Evolutionary conservation across 2,113 vertebrate species (phyloP).

Genomic region (Jaculus jaculus): DNA sequence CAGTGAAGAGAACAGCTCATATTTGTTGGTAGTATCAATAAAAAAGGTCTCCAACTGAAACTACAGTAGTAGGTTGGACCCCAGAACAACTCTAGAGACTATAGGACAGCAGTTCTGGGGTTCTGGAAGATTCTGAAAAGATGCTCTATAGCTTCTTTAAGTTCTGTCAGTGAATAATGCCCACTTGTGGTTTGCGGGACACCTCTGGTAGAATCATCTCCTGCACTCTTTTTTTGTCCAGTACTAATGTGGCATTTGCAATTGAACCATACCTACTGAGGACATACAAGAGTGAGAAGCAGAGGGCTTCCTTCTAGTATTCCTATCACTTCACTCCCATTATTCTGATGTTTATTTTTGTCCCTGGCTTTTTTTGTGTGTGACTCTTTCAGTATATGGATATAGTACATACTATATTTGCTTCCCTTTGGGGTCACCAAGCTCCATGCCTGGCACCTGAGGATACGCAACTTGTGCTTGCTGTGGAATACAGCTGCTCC

Average conservation of each 20-base stretch:
- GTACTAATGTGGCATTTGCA: background rate
- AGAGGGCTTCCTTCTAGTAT: background rate
- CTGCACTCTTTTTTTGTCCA: background rate
- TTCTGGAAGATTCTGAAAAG: background rate
- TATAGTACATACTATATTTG: background rate
- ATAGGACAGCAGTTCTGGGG: background rate
- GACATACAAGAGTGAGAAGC: background rate
- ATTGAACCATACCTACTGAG: background rate
- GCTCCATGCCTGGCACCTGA: background rate
- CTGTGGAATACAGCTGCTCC: background rate
- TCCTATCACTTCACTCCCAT: background rate
- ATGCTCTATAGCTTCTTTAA: background rate
- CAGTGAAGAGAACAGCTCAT: background rate
- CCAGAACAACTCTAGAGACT: background rate
- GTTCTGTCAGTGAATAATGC: background rate
- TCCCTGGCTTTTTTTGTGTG: background rate
- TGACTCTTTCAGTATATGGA: background rate
- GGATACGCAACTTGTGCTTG: conserved; percentile 9
- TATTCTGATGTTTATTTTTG: background rate
- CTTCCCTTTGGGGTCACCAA: conserved; percentile 3
- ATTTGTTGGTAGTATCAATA: background rate
- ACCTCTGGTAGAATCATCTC: background rate
- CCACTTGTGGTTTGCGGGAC: background rate
- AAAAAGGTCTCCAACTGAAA: background rate
- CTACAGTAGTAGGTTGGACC: background rate